Conservation (phyloP, 2,888 invertebrate species). For the Drymonia ruficornis region DNA sequence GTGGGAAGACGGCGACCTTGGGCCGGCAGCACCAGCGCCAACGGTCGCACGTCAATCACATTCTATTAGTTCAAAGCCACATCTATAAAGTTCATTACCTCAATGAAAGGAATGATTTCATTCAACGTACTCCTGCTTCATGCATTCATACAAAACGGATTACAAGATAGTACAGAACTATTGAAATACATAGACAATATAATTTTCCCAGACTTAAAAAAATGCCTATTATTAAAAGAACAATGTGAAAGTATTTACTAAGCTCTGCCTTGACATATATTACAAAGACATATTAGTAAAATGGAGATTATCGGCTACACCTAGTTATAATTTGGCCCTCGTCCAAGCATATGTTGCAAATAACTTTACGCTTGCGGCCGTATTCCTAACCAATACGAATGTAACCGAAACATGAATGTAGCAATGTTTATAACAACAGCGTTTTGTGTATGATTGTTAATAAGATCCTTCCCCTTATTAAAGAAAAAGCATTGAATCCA, state of each 20-base stretch:
- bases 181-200: slow-evolving; percentile 11
- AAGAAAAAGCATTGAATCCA: too few species aligned
- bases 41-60: slow-evolving; percentile 75
- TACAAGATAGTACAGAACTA: slow-evolving; percentile 10
- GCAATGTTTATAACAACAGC: too few species aligned
- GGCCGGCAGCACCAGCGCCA: slow-evolving; percentile 50
- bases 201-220: slow-evolving; percentile 17
- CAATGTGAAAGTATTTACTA: slow-evolving; percentile 18
- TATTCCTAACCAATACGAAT: neutral
- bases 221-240: slow-evolving; percentile 13
- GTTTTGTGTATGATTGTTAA: too few species aligned
- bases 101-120: slow-evolving; percentile 61
- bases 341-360: slow-evolving; percentile 35
- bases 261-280: slow-evolving; percentile 43
- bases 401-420: too few species aligned
- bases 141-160: slow-evolving; percentile 29
- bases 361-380: slow-evolving; percentile 2
- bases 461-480: too few species aligned
- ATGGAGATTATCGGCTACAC: slow-evolving; percentile 20
- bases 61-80: slow-evolving; percentile 80
- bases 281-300: slow-evolving; percentile 31
- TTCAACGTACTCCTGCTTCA: slow-evolving; percentile 52
- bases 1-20: slow-evolving; percentile 65
- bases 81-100: slow-evolving; percentile 77
- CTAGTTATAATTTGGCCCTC: slow-evolving; percentile 36